A percentile compares a stretch with the other conserved stretches of the same genome.
Evolutionary conservation across 2,113 vertebrate species (phyloP).

Genomic region (Nannospalax galili): DNA sequence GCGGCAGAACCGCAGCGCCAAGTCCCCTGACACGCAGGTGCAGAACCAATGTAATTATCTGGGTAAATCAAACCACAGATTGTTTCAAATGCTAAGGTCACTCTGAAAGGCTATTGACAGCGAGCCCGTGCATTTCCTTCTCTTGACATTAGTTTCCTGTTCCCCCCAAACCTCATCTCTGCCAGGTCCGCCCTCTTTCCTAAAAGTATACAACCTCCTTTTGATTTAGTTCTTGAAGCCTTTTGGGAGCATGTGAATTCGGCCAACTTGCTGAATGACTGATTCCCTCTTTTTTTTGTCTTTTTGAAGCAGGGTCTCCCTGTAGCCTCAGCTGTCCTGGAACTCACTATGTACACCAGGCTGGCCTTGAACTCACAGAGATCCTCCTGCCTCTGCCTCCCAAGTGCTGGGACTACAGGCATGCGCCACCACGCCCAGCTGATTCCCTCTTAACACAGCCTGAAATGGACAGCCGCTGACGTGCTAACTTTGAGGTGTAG

Average conservation of each 20-base stretch:
- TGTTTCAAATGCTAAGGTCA: conserved; percentile 61
- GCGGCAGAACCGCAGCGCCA: conserved; percentile 16
- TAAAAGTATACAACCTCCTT: not conserved
- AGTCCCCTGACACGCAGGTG: not conserved
- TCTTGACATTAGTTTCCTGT: conserved; percentile 47
- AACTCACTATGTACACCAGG: too few relatives aligned
- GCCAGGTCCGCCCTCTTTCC: not conserved
- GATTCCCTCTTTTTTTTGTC: too few relatives aligned
- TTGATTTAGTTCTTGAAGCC: not conserved
- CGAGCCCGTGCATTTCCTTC: conserved; percentile 30
- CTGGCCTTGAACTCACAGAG: too few relatives aligned
- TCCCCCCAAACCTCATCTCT: not conserved
- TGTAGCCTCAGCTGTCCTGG: too few relatives aligned
- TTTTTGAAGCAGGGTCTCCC: too few relatives aligned
- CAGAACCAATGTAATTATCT: conserved; percentile 63
- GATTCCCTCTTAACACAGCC: conserved; percentile 9
- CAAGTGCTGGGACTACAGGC: too few relatives aligned
- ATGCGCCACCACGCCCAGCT: too few relatives aligned
- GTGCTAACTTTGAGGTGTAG: not conserved
- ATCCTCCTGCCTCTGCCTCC: too few relatives aligned
- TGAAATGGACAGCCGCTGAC: not conserved
- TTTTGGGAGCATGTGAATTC: not conserved
- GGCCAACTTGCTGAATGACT: not conserved
- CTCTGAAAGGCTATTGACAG: conserved; percentile 54
- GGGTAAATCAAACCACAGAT: conserved; percentile 56